Percentiles rank a stretch among this genome's conserved stretches.
Evolutionary conservation across 1,140 invertebrate species (phyloP).

Genomic region (Antheraea mylitta): DNA sequence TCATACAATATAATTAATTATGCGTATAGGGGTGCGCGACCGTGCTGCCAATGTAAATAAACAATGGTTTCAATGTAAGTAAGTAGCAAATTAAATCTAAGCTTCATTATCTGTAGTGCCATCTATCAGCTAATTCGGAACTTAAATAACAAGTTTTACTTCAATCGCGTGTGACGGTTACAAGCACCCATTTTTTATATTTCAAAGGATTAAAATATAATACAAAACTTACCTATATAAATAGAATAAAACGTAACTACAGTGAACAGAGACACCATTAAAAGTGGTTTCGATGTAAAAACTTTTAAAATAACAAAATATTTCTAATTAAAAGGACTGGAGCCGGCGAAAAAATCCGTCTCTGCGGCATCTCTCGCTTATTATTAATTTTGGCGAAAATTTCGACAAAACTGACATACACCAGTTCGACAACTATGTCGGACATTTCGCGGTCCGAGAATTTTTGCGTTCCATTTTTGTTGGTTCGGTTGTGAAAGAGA

Average conservation of each 20-base stretch:
- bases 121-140: too few species aligned
- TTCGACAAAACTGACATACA: conserved; percentile 72
- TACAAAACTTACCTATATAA: too few species aligned
- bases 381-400: conserved; percentile 73
- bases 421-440: conserved; percentile 60
- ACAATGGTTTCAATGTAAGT: too few species aligned
- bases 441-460: conserved; percentile 45
- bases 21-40: too few species aligned
- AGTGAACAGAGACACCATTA: not conserved
- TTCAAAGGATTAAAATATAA: too few species aligned
- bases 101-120: too few species aligned
- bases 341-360: conserved; percentile 47
- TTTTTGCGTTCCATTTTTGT: conserved; percentile 44
- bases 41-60: too few species aligned
- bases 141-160: too few species aligned
- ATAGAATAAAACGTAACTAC: not conserved
- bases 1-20: too few species aligned
- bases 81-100: too few species aligned
- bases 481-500: conserved; percentile 26
- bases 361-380: conserved; percentile 36
- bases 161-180: too few species aligned
- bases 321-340: conserved; percentile 65
- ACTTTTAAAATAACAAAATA: conserved; percentile 48
- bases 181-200: too few species aligned
- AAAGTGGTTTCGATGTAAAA: not conserved